Conservation (phyloP, 2,888 invertebrate genomes). For the Poecilobothrus nobilitatus region DNA sequence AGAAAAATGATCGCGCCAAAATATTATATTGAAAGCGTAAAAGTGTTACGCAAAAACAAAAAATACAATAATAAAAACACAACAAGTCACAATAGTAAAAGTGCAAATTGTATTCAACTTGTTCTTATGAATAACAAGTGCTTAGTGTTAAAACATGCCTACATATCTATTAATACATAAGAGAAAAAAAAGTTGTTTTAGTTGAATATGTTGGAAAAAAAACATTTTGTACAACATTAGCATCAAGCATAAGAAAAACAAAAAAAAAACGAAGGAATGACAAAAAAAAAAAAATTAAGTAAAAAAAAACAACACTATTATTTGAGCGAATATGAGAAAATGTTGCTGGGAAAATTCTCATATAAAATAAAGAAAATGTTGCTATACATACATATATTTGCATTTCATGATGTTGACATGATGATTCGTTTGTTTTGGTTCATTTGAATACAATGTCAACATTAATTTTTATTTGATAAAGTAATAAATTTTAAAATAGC, state of each 20-base stretch:
- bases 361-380: not conserved
- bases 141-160: too few species aligned
- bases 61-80: too few species aligned
- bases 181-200: not conserved
- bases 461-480: too few species aligned
- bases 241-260: too few species aligned
- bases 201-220: not conserved
- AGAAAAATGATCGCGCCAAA: not conserved
- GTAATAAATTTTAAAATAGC: too few species aligned
- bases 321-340: not conserved
- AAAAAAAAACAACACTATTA: not conserved
- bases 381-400: not conserved
- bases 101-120: not conserved
- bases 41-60: not conserved
- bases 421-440: too few species aligned
- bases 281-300: not conserved
- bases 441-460: too few species aligned
- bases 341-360: constrained; percentile 1
- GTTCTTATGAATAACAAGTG: too few species aligned
- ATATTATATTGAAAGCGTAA: not conserved
- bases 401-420: too few species aligned
- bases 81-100: not conserved
- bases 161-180: too few species aligned
- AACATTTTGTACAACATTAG: not conserved
- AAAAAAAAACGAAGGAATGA: not conserved